Evolutionary conservation across 2,888 invertebrate species (phyloP).

Genomic region (Psococerastis gibbosa): DNA sequence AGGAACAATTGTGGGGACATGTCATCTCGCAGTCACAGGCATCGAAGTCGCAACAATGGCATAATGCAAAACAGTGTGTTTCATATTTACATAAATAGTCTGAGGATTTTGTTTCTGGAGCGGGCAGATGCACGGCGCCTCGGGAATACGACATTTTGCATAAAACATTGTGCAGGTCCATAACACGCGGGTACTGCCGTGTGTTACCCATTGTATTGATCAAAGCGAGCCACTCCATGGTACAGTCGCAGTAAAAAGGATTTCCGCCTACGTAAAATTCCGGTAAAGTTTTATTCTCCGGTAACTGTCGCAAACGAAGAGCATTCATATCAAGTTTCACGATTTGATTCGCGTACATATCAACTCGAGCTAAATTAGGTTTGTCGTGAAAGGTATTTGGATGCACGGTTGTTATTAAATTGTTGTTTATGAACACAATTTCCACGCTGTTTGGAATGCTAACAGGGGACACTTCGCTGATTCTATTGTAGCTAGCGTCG

Average conservation of each 20-base stretch:
- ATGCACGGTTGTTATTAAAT: constrained; percentile 60
- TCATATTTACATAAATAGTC: constrained; percentile 86
- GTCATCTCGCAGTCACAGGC: constrained; percentile 95
- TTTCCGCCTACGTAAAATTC: constrained; percentile 85
- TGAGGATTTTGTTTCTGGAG: constrained; percentile 54
- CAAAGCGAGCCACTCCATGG: constrained; percentile 86
- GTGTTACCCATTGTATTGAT: constrained; percentile 70
- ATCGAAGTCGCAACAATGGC: constrained; percentile 91
- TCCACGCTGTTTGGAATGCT: constrained; percentile 78
- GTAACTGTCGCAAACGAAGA: constrained; percentile 53
- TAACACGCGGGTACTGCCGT: constrained; percentile 68
- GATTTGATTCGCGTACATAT: constrained; percentile 76
- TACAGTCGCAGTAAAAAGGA: constrained; percentile 87
- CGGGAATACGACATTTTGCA: constrained; percentile 72
- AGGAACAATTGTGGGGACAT: constrained; percentile 82
- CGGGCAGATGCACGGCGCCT: constrained; percentile 57
- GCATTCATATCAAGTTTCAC: constrained; percentile 66
- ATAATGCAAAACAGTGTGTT: constrained; percentile 82
- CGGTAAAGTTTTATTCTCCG: constrained; percentile 52
- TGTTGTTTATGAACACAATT: constrained; percentile 73
- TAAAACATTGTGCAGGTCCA: constrained; percentile 74
- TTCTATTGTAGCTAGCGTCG: constrained; percentile 78
- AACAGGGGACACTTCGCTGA: constrained; percentile 62
- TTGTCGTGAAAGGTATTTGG: constrained; percentile 77
- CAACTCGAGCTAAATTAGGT: constrained; percentile 64